Conservation (phyloP, 2,113 vertebrate species). For the Sceloporus tristichus region DNA sequence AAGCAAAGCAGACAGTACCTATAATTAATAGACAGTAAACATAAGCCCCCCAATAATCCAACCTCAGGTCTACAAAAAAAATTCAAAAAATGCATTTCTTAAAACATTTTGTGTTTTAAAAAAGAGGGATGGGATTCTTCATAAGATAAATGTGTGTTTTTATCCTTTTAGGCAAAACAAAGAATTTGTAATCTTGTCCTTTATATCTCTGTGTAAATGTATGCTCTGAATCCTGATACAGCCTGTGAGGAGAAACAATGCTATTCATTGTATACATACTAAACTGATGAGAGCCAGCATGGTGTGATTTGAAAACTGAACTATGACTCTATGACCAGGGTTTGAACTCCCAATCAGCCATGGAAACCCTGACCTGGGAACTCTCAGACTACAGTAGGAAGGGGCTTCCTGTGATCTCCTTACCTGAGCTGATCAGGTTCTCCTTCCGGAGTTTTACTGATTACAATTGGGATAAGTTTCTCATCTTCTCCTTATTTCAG, state of each 20-base stretch:
- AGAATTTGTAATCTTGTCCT: neutral
- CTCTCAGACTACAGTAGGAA: too few relatives aligned
- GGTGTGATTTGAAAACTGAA: too few relatives aligned
- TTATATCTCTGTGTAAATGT: neutral
- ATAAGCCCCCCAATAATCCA: slow-evolving; percentile 4
- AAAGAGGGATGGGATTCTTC: neutral
- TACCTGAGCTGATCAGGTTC: too few relatives aligned
- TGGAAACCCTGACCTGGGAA: too few relatives aligned
- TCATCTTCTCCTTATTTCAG: too few relatives aligned
- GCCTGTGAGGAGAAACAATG: neutral
- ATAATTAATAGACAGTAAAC: slow-evolving; percentile 23
- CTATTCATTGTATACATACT: neutral
- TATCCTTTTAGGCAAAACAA: neutral
- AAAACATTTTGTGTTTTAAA: neutral
- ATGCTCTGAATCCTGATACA: neutral
- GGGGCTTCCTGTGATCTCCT: too few relatives aligned
- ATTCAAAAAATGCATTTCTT: neutral
- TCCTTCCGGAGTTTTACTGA: too few relatives aligned
- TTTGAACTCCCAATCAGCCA: too few relatives aligned
- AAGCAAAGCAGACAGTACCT: slow-evolving; percentile 27
- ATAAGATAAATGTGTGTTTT: neutral
- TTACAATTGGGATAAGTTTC: too few relatives aligned
- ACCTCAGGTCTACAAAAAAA: slow-evolving; percentile 15
- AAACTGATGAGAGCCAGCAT: neutral
- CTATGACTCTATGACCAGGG: too few relatives aligned